phyloP scores from a whole-genome alignment of 2,888 invertebrate genomes.

The Ommatoiulus sabulosus region DNA sequence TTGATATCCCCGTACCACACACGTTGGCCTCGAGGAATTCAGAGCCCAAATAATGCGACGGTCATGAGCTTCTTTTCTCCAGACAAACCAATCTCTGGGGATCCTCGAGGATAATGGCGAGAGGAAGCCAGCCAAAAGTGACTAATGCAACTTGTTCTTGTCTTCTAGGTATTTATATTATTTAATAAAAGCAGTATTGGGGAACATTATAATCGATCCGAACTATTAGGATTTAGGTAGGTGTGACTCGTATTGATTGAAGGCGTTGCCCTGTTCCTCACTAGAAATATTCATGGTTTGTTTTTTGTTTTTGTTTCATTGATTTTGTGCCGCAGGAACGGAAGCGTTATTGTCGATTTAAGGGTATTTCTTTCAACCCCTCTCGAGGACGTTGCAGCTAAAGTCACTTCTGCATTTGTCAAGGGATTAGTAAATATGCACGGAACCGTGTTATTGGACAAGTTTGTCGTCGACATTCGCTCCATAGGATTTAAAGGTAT shows the following conservation, averaged over 20 bases:
- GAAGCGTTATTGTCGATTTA: constrained; percentile 61
- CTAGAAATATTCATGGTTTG: too few relatives aligned
- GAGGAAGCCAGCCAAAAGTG: not conserved
- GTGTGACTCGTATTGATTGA: not conserved
- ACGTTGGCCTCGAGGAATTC: constrained; percentile 33
- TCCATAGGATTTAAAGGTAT: constrained; percentile 65
- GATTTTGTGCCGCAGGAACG: constrained; percentile 58
- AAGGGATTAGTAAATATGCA: constrained; percentile 65
- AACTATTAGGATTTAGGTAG: constrained; percentile 57
- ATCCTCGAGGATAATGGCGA: not conserved
- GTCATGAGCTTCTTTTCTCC: not conserved
- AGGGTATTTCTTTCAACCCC: constrained; percentile 62
- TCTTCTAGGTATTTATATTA: constrained; percentile 55
- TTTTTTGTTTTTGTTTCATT: not conserved
- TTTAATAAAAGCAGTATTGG: constrained; percentile 57
- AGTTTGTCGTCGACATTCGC: constrained; percentile 65
- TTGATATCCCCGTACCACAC: constrained; percentile 41
- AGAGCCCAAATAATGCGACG: not conserved
- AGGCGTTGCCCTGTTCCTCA: not conserved
- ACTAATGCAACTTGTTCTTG: not conserved
- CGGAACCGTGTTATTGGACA: constrained; percentile 65
- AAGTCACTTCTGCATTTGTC: constrained; percentile 66
- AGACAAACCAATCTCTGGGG: not conserved
- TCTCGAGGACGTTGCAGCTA: constrained; percentile 64
- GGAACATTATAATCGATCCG: constrained; percentile 56